Conservation (phyloP, 2,113 vertebrate genomes). For the Nanger granti region DNA sequence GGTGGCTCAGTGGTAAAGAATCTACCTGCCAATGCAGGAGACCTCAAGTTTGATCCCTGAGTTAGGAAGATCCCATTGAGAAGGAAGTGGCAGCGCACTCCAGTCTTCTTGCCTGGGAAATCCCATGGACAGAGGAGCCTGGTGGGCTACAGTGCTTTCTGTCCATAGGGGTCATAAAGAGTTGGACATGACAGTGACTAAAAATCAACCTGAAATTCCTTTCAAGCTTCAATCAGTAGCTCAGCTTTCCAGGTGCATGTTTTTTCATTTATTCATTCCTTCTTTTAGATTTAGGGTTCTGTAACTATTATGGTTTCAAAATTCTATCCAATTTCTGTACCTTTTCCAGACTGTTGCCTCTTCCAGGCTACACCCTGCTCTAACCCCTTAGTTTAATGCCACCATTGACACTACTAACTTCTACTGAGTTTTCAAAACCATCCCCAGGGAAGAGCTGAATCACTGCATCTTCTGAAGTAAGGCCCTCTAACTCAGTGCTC, state of each 20-base stretch:
- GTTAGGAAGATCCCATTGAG: background rate
- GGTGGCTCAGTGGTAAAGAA: background rate
- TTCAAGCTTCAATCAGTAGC: background rate
- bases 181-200: background rate
- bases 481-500: background rate
- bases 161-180: background rate
- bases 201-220: background rate
- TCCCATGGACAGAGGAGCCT: background rate
- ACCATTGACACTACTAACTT: background rate
- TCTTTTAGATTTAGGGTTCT: background rate
- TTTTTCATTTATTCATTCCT: background rate
- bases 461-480: background rate
- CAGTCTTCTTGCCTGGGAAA: background rate
- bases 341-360: background rate
- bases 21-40: background rate
- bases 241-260: background rate
- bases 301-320: background rate
- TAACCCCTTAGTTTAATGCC: background rate
- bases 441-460: background rate
- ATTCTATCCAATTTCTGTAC: background rate
- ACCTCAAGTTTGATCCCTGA: background rate
- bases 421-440: background rate
- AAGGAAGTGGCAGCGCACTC: background rate
- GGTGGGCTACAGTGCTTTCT: background rate
- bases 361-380: background rate